Evolutionary conservation across 2,888 invertebrate genomes (phyloP), one percentile per base, ranked within the genome.

Genomic region (Rotaria socialis): DNA sequence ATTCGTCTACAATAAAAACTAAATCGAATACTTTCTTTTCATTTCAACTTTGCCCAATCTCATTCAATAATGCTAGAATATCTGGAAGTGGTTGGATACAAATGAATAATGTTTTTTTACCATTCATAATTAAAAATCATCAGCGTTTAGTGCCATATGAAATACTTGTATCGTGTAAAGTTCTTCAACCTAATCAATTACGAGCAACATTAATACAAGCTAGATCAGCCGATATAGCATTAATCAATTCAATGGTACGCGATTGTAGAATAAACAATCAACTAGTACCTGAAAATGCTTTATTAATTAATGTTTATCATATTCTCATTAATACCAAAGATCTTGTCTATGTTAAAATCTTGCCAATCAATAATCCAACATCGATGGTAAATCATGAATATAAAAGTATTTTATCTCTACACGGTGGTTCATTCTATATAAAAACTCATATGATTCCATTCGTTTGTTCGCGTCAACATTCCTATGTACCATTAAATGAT

Each of bases 281-380:
- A 80, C 19, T 47, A 47, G 35, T 80, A 11, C 8, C 47, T 14
- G 80, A 80, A 80, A 80, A 47, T n/a, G 11, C 80, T 14, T 19
- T 41, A 7, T 80, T 80, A 11, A 47, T 80, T 24, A 47, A 80
- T 47, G 47, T 80, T 47, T 47, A 47, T n/a, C 8, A 80, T 80
- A 19, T 80, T 11, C 11, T 80, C 10, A 41, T 80, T 47, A 47
- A 47, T 41, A 80, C 80, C 24, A 80, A 80, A 47, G n/a, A 43
- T 43, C 11, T 80, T 7, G 14, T 80, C 4, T 80, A 80, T 80
- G 8, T 80, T 11, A 80, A 80, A 80, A 47, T 80, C 8, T 80
- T 80, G 47, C n/a, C 43, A 4, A 80, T 24, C 10, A 47, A 80
- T 80, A 80, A 47, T 43, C 80, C 80, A 80, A 80, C 80, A 80